Conservation (phyloP, 2,888 invertebrate species). For the Agrotis clavis region DNA sequence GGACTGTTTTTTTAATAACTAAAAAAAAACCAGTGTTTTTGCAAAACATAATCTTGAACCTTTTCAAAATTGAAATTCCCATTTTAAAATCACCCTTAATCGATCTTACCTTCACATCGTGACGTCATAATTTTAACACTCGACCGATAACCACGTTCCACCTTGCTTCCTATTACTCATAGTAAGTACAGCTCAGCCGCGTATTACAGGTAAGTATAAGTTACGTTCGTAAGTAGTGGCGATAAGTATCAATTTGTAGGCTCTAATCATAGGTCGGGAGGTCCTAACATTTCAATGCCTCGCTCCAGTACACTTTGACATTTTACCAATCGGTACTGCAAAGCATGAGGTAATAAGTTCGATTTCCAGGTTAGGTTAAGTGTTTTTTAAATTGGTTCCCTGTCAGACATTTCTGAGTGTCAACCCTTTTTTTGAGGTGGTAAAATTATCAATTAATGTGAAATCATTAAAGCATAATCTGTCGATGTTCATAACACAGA, state of each 20-base stretch:
- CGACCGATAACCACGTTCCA: slow-evolving; percentile 14
- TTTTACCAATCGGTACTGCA: slow-evolving; percentile 15
- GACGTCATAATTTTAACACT: slow-evolving; percentile 14
- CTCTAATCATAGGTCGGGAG: slow-evolving; percentile 52
- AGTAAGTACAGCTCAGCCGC: slow-evolving; percentile 11
- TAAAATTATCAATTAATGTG: no score
- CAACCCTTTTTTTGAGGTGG: not conserved
- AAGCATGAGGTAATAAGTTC: not conserved
- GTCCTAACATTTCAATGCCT: slow-evolving; percentile 56
- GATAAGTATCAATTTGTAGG: slow-evolving; percentile 56
- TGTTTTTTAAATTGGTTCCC: not conserved
- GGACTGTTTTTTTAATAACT: no score
- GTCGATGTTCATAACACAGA: no score
- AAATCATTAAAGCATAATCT: no score
- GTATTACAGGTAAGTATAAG: slow-evolving; percentile 29
- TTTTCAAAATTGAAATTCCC: no score
- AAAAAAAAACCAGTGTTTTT: no score
- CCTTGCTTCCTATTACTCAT: slow-evolving; percentile 38
- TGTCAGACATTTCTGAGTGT: not conserved
- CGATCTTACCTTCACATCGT: slow-evolving; percentile 9
- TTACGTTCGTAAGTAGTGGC: slow-evolving; percentile 28
- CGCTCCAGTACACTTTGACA: slow-evolving; percentile 48
- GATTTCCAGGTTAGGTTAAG: not conserved
- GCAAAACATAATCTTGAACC: no score
- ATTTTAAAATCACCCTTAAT: slow-evolving; percentile 9